A percentile compares a stretch with the other conserved stretches of the same genome.
Conservation (phyloP, 1,140 invertebrate species). For the Sweltsa coloradensis region DNA sequence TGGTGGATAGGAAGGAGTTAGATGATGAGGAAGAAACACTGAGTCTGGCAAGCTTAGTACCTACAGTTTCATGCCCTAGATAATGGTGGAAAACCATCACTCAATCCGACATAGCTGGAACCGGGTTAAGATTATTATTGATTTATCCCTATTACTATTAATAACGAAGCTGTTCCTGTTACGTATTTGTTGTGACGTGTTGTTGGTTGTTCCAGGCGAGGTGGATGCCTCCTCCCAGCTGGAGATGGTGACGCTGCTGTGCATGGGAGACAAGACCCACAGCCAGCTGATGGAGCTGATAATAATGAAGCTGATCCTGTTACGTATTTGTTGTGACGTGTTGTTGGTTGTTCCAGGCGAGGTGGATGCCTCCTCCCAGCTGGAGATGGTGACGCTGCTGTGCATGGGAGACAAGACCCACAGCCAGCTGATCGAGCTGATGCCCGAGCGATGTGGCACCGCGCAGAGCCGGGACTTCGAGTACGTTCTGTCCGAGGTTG, state of each 20-base stretch:
- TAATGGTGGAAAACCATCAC: too few relatives aligned
- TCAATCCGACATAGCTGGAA: too few relatives aligned
- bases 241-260: constrained; percentile 86
- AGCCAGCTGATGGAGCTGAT: constrained; percentile 86
- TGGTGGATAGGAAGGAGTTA: too few relatives aligned
- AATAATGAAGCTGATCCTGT: too few relatives aligned
- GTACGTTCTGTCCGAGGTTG: constrained; percentile 62
- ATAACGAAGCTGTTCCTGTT: too few relatives aligned
- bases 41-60: too few relatives aligned
- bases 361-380: constrained; percentile 55
- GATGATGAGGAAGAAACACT: too few relatives aligned
- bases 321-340: constrained; percentile 4
- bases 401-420: constrained; percentile 92
- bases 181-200: constrained; percentile 3
- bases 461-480: constrained; percentile 85
- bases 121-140: too few relatives aligned
- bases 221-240: constrained; percentile 61
- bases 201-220: constrained; percentile 36
- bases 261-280: constrained; percentile 89
- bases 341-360: constrained; percentile 35
- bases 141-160: too few relatives aligned
- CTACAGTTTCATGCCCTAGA: too few relatives aligned
- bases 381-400: constrained; percentile 87
- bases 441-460: constrained; percentile 89
- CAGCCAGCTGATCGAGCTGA: constrained; percentile 84